phyloP scores from a whole-genome alignment of 1,140 invertebrate genomes.

The Hyles vespertilio region DNA sequence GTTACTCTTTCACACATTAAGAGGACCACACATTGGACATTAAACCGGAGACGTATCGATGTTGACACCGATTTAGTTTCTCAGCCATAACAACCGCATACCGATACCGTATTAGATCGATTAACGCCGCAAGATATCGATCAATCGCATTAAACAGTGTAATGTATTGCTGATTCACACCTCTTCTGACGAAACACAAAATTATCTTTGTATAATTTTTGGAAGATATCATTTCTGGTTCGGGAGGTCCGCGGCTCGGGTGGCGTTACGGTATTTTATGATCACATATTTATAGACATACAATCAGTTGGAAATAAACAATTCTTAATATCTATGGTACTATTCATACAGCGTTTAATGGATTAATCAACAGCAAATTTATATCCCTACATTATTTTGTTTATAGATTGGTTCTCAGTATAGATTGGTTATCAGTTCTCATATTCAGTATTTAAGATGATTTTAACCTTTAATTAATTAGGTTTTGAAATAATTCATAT shows the following conservation, averaged over 20 bases:
- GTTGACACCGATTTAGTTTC: constrained; percentile 30
- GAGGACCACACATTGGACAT: constrained; percentile 40
- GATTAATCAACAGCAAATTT: too few relatives aligned
- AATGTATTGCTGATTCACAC: constrained; percentile 40
- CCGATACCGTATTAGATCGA: constrained; percentile 29
- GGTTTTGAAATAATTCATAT: too few relatives aligned
- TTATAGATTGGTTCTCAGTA: too few relatives aligned
- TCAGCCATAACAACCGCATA: constrained; percentile 25
- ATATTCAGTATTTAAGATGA: too few relatives aligned
- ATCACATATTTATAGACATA: not conserved
- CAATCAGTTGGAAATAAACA: too few relatives aligned
- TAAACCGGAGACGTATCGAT: constrained; percentile 30
- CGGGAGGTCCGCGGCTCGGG: constrained; percentile 4
- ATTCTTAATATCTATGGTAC: too few relatives aligned
- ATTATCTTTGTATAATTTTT: constrained; percentile 2
- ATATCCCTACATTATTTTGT: too few relatives aligned
- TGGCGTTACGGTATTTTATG: not conserved
- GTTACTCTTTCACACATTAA: constrained; percentile 28
- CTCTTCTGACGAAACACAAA: constrained; percentile 14
- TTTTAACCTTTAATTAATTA: too few relatives aligned
- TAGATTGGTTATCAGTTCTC: too few relatives aligned
- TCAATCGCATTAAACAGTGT: constrained; percentile 35
- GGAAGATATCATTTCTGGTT: constrained; percentile 14
- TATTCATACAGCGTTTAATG: too few relatives aligned
- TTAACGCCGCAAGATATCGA: constrained; percentile 33